Evolutionary conservation across 2,797 vertebrate species (phyloP), one percentile per base, ranked within the genome.

Genomic region (Phrynocephalus guinanensis): DNA sequence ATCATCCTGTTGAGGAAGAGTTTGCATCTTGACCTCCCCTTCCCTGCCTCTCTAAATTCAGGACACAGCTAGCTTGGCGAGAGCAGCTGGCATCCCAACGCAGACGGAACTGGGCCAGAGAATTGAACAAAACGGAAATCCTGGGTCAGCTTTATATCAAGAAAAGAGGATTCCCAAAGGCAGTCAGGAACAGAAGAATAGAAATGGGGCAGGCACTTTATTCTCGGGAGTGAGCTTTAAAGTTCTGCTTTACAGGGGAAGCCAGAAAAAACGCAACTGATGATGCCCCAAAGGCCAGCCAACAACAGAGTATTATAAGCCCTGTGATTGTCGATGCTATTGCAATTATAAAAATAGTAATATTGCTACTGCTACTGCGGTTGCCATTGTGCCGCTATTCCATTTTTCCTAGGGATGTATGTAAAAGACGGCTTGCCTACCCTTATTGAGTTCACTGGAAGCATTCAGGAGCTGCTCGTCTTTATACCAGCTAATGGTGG

Each of bases 401-500:
- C 16, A 28, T 5, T 50, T 10, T 82, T n/a, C 2, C 7, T 7
- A 79, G 77, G 15, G 11, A 56, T n/a, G 13, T 50, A 22, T 44
- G 38, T 11, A 71, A 22, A 7, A 72, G 1, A 16, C 0, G 0
- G 0, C 38, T 72, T 73, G 52, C 52, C 88, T 95, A 99, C 98
- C 95, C 76, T 95, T 89, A 33, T 93, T 96, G 87, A 67, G 91
- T 89, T 97, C 97, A 38, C 94, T 96, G 87, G 97, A 94, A 63
- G 97, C 94, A 0, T 97, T 87, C 2, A 99, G 94, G 9, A 92
- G 97, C 16, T 91, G 88, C 28, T 94, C 91, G 1, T 98, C 96
- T 92, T 97, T 98, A 90, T 97, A 98, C 98, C 98, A 99, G 89
- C 96, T 95, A 83, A 98, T 97, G 82, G 96, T 94, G 6, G 98